Evolutionary conservation across 2,888 invertebrate species (phyloP).

Genomic region (Xylocampa areola): DNA sequence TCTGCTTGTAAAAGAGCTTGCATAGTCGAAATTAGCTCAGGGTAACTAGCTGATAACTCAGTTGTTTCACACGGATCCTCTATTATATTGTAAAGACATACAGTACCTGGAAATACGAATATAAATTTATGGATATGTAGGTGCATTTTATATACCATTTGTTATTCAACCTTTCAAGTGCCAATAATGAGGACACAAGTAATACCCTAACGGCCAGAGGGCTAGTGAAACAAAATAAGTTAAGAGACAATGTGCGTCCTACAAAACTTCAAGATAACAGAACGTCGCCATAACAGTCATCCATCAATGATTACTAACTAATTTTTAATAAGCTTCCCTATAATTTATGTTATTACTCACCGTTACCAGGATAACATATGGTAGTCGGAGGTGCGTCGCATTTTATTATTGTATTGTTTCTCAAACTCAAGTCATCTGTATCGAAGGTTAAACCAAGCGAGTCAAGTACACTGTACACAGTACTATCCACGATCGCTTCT

Average conservation of each 20-base stretch:
- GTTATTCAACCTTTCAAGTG: no score
- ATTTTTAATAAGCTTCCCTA: no score
- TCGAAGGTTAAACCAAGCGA: conserved; percentile 64
- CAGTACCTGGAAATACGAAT: conserved; percentile 66
- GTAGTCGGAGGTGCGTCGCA: conserved; percentile 56
- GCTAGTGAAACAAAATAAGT: no score
- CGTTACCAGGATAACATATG: conserved; percentile 71
- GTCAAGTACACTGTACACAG: conserved; percentile 65
- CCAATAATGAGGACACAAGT: no score
- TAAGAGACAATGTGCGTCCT: no score
- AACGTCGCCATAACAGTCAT: no score
- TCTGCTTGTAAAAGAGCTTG: conserved; percentile 64
- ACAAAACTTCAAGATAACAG: no score
- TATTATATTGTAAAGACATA: conserved; percentile 78
- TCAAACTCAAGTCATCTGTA: conserved; percentile 55
- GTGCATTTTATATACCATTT: no score
- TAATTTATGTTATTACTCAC: conserved; percentile 59
- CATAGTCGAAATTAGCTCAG: conserved; percentile 68
- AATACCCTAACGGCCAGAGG: no score
- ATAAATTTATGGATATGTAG: neutral
- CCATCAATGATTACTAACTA: no score
- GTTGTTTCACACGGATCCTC: conserved; percentile 79
- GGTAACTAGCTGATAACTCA: conserved; percentile 69
- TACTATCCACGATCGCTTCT: conserved; percentile 67
- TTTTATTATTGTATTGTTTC: conserved; percentile 66